These are phyloP conservation scores for Chionodraco myersi DNA, from an alignment of 2,113 vertebrate species.

Conservation along the genomic window DNA sequence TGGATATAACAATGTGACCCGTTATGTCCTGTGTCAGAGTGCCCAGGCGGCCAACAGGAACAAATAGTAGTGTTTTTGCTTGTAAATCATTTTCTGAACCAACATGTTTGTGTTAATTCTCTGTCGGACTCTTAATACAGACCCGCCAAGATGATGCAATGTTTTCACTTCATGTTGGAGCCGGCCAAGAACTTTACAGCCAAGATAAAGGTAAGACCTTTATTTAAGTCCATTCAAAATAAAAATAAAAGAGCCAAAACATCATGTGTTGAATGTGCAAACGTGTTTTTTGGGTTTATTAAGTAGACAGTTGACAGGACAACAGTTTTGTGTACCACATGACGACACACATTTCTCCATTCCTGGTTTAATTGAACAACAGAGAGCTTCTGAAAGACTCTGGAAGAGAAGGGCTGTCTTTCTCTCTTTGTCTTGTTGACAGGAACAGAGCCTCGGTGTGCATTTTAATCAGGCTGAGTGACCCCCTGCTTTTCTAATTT, in stretches of 20 bases:
- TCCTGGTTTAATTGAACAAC: slow-evolving; percentile 7
- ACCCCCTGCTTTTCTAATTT: slow-evolving; percentile 29
- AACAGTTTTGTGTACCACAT: not conserved
- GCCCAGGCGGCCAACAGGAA: not conserved
- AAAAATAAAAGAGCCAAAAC: not conserved
- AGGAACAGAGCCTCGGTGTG: slow-evolving; percentile 41
- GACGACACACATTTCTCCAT: slow-evolving; percentile 12
- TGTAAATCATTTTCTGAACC: not conserved
- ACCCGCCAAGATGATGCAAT: slow-evolving; percentile 82
- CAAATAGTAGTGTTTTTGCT: not conserved
- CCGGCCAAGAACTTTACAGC: slow-evolving; percentile 82
- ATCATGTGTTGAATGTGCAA: slow-evolving; percentile 35
- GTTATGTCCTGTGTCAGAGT: not conserved
- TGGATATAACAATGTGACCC: not conserved
- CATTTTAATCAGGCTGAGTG: slow-evolving; percentile 65
- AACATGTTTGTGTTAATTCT: slow-evolving; percentile 19
- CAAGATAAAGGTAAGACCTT: slow-evolving; percentile 80
- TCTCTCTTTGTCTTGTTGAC: slow-evolving; percentile 45
- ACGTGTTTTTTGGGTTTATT: slow-evolving; percentile 39
- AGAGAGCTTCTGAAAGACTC: not conserved
- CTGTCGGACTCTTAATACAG: slow-evolving; percentile 28
- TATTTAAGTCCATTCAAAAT: not conserved
- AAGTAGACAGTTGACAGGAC: slow-evolving; percentile 28
- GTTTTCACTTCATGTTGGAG: slow-evolving; percentile 85
- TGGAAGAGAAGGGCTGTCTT: slow-evolving; percentile 16